Evolutionary conservation across 2,888 invertebrate species (phyloP).

Genomic region (Rhimphoctona megacephalus): DNA sequence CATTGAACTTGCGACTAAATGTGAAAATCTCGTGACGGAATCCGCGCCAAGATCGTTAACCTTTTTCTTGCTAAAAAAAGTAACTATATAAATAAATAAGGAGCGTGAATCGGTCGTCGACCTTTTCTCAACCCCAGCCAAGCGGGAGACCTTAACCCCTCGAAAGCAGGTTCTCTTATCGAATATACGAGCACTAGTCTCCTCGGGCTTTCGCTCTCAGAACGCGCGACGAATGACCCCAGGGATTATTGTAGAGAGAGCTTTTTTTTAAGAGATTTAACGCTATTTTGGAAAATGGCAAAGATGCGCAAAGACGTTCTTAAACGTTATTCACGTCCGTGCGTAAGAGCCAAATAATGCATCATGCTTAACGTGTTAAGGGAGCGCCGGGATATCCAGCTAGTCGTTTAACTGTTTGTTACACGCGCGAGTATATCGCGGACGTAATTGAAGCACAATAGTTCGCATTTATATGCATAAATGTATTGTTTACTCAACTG

Average conservation of each 20-base stretch:
- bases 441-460: conserved; percentile 2
- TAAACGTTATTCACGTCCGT: neutral
- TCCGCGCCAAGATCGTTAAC: conserved; percentile 38
- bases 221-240: neutral
- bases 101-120: conserved; percentile 50
- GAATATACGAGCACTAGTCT: neutral
- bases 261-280: too few species aligned
- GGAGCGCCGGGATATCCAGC: too few species aligned
- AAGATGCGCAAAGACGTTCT: too few species aligned
- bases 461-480: conserved; percentile 63
- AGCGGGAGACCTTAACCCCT: neutral
- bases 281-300: too few species aligned
- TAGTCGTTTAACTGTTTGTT: neutral
- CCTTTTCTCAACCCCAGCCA: neutral
- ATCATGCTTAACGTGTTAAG: neutral
- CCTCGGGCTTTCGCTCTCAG: conserved; percentile 27
- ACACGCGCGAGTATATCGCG: neutral
- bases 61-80: conserved; percentile 41
- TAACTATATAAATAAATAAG: neutral
- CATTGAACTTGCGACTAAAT: conserved; percentile 6
- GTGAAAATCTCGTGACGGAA: conserved; percentile 27
- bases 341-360: neutral
- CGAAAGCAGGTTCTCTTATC: neutral
- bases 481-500: conserved; percentile 69
- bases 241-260: too few species aligned